phyloP scores from a whole-genome alignment of 2,888 invertebrate species.

The Flabesymbios commensalis region DNA sequence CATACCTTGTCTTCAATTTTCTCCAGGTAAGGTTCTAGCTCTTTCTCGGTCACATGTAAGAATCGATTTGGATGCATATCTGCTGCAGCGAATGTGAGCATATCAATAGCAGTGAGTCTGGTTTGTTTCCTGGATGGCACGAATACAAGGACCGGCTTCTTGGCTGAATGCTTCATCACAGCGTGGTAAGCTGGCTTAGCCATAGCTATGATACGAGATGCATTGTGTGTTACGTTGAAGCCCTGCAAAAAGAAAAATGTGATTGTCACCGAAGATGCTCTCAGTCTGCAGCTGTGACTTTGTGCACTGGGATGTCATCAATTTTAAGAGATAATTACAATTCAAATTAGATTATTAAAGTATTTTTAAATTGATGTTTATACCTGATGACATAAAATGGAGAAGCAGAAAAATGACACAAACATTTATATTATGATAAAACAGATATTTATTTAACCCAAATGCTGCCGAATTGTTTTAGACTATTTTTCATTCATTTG shows the following conservation, averaged over 20 bases:
- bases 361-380: too few relatives aligned
- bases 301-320: too few relatives aligned
- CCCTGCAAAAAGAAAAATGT: conserved; percentile 67
- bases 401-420: neutral
- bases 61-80: conserved; percentile 85
- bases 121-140: conserved; percentile 80
- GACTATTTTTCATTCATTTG: too few relatives aligned
- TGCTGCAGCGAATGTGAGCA: conserved; percentile 90
- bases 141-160: conserved; percentile 59
- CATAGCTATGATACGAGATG: conserved; percentile 95
- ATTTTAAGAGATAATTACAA: too few relatives aligned
- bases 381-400: neutral
- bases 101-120: conserved; percentile 91
- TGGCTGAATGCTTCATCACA: conserved; percentile 69
- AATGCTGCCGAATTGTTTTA: too few relatives aligned
- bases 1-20: conserved; percentile 83
- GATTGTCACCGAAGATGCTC: too few relatives aligned
- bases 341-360: too few relatives aligned
- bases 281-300: too few relatives aligned
- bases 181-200: conserved; percentile 96
- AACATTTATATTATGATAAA: neutral
- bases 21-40: conserved; percentile 86
- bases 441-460: too few relatives aligned
- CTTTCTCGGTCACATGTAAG: conserved; percentile 77
- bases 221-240: conserved; percentile 96